Conservation (phyloP, 2,888 invertebrate species). For the Coronaproctus castanopsis region DNA sequence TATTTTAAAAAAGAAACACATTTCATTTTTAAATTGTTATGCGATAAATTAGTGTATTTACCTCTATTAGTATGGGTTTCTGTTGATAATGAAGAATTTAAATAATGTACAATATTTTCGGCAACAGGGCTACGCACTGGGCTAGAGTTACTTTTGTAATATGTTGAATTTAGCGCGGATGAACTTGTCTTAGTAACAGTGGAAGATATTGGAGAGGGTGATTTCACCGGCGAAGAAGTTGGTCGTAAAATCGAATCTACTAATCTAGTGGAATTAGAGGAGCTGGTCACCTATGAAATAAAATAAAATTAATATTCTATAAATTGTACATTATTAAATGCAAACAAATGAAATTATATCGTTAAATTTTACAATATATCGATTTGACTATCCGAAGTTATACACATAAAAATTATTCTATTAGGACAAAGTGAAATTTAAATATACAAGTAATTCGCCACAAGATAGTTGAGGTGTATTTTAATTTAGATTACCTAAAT, state of each 20-base stretch:
- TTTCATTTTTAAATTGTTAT: too few relatives aligned
- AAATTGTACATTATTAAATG: too few relatives aligned
- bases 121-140: background rate
- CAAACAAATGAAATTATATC: too few relatives aligned
- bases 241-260: conserved; percentile 8
- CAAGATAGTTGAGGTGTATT: too few relatives aligned
- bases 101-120: background rate
- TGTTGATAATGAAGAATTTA: background rate
- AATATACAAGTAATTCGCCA: too few relatives aligned
- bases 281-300: conserved; percentile 4
- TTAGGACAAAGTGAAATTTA: too few relatives aligned
- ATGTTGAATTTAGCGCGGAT: conserved; percentile 2
- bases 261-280: conserved; percentile 1
- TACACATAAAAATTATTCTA: too few relatives aligned
- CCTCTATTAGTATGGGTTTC: background rate
- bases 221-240: conserved; percentile 3
- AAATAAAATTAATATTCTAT: background rate
- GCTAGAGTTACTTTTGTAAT: conserved; percentile 2
- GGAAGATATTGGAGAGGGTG: background rate
- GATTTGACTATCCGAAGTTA: too few relatives aligned
- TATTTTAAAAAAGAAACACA: too few relatives aligned
- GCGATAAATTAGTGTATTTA: too few relatives aligned
- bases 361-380: too few relatives aligned
- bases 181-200: background rate
- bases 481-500: too few relatives aligned